These are phyloP conservation scores for Syndactyla subalaris DNA, from an alignment of 2,797 vertebrate genomes.

Conservation along the genomic window DNA sequence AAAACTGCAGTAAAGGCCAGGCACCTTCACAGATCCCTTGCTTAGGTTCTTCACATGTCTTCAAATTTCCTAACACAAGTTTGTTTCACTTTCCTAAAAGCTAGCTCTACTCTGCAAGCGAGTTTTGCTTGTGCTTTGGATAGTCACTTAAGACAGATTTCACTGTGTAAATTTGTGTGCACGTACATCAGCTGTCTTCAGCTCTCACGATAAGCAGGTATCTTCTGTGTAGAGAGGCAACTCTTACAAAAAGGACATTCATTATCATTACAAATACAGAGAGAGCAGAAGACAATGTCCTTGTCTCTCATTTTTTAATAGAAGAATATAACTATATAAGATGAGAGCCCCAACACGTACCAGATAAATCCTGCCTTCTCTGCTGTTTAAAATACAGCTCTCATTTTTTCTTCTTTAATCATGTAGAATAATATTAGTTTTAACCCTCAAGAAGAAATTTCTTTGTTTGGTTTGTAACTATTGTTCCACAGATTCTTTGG, in stretches of 20 bases:
- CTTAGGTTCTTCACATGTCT: background rate
- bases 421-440: background rate
- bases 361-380: background rate
- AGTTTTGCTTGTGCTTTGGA: conserved; percentile 34
- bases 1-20: conserved; percentile 14
- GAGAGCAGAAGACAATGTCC: background rate
- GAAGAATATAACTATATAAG: background rate
- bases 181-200: background rate
- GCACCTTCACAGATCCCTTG: background rate
- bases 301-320: background rate
- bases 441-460: background rate
- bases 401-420: background rate
- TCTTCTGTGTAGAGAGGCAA: background rate
- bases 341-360: background rate
- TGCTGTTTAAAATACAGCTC: background rate
- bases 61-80: background rate
- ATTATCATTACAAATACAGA: background rate
- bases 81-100: background rate
- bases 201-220: background rate
- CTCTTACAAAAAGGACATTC: background rate
- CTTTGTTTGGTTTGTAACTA: conserved; percentile 18
- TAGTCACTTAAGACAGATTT: background rate
- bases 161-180: background rate
- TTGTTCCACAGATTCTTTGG: conserved; percentile 27
- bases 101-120: background rate